These are phyloP conservation scores for Oikopleura vanhoeffeni DNA, from an alignment of 23 tunicate species.

Conservation along the genomic window DNA sequence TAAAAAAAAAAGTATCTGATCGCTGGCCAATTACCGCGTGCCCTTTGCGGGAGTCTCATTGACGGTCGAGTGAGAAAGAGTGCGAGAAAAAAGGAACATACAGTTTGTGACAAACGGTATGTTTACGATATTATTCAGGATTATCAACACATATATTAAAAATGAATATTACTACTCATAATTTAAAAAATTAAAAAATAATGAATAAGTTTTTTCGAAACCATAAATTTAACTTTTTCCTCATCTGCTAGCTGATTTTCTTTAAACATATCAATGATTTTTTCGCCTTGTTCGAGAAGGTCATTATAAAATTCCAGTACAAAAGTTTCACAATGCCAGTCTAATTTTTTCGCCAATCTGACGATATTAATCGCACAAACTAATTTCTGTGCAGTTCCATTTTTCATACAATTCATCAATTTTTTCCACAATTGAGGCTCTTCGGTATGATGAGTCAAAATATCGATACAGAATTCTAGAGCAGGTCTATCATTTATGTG, in stretches of 20 bases:
- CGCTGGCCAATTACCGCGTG: no score
- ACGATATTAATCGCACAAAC: background rate
- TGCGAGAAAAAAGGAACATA: no score
- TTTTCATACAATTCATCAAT: background rate
- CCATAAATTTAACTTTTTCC: no score
- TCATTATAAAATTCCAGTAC: background rate
- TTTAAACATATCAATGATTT: background rate
- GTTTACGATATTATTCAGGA: no score
- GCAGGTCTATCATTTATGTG: background rate
- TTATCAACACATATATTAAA: no score
- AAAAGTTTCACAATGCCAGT: background rate
- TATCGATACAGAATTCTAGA: background rate
- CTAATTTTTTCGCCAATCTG: background rate
- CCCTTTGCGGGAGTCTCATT: no score
- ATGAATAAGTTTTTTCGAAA: no score
- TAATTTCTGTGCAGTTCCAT: background rate
- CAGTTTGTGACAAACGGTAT: no score
- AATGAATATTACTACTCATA: no score
- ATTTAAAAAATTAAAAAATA: no score
- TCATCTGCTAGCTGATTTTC: background rate
- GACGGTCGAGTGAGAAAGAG: no score
- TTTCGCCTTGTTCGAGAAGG: background rate
- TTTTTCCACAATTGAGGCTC: slow-evolving; percentile 3
- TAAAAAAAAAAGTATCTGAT: no score
- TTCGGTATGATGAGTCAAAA: background rate